A percentile compares a stretch with the other conserved stretches of the same genome.
Evolutionary conservation across 1,140 invertebrate species (phyloP).

Genomic region (Pseudobourletiella spinata): DNA sequence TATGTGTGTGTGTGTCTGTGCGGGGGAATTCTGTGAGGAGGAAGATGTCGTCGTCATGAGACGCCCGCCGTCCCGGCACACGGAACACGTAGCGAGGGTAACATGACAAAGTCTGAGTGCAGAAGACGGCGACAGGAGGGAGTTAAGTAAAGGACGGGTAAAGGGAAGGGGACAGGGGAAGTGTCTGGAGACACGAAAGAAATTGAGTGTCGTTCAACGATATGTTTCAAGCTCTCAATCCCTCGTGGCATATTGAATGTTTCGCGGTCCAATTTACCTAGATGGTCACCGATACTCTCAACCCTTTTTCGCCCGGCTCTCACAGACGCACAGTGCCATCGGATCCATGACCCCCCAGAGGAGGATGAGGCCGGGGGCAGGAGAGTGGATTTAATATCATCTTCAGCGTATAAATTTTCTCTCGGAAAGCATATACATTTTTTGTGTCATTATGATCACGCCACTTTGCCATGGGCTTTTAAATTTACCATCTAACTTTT

Average conservation of each 20-base stretch:
- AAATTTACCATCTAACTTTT: too few species aligned
- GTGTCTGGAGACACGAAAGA: conserved; percentile 11
- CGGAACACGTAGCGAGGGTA: too few species aligned
- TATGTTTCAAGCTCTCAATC: conserved; percentile 5
- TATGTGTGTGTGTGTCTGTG: too few species aligned
- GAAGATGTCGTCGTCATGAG: too few species aligned
- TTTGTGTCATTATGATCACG: not conserved
- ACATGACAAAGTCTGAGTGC: not conserved
- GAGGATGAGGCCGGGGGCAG: not conserved
- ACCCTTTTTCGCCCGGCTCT: not conserved
- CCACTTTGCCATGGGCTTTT: too few species aligned
- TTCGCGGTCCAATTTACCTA: conserved; percentile 16
- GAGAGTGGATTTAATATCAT: not conserved
- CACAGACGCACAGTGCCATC: not conserved
- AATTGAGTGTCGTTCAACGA: conserved; percentile 19
- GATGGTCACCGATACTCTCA: conserved; percentile 12
- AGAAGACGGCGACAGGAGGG: not conserved
- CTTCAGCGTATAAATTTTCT: too few species aligned
- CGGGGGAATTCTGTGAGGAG: too few species aligned
- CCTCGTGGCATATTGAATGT: conserved; percentile 19
- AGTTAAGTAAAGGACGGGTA: not conserved
- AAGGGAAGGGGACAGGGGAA: not conserved
- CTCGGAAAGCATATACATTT: too few species aligned
- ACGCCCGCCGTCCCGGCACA: too few species aligned
- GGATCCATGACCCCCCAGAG: not conserved